Percentiles rank a stretch among this genome's conserved stretches.
These are phyloP conservation scores for Palloptera scutellata DNA, from an alignment of 2,888 invertebrate species.

Conservation along the genomic window DNA sequence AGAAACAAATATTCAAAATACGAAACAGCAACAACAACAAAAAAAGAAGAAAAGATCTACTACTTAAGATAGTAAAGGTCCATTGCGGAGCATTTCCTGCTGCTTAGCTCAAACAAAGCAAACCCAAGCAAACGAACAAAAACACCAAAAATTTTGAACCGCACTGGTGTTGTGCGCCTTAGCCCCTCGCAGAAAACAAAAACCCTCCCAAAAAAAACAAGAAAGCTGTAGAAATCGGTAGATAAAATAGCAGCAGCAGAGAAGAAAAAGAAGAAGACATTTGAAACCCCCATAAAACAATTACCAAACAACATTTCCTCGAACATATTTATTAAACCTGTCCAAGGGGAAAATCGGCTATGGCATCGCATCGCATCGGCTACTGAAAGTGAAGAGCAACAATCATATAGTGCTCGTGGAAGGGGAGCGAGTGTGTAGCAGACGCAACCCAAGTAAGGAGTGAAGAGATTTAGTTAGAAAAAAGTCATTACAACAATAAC, in stretches of 20 bases:
- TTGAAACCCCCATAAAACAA: constrained; percentile 50
- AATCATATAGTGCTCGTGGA: neutral
- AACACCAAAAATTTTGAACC: constrained; percentile 30
- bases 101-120: constrained; percentile 21
- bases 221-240: constrained; percentile 1
- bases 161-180: too few species aligned
- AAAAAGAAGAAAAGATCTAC: constrained; percentile 45
- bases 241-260: neutral
- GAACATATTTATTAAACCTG: constrained; percentile 63
- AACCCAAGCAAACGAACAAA: constrained; percentile 23
- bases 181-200: neutral
- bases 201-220: constrained; percentile 21
- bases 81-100: constrained; percentile 54
- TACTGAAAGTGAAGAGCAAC: too few species aligned
- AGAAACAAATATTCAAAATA: constrained; percentile 10
- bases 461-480: neutral
- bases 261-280: constrained; percentile 12
- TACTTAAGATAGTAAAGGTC: constrained; percentile 54
- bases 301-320: constrained; percentile 61
- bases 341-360: constrained; percentile 51
- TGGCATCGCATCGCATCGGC: too few species aligned
- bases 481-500: neutral
- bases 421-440: constrained; percentile 6
- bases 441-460: neutral
- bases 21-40: constrained; percentile 17